phyloP scores from a whole-genome alignment of 2,113 vertebrate species.

The Heterotilapia buettikoferi region DNA sequence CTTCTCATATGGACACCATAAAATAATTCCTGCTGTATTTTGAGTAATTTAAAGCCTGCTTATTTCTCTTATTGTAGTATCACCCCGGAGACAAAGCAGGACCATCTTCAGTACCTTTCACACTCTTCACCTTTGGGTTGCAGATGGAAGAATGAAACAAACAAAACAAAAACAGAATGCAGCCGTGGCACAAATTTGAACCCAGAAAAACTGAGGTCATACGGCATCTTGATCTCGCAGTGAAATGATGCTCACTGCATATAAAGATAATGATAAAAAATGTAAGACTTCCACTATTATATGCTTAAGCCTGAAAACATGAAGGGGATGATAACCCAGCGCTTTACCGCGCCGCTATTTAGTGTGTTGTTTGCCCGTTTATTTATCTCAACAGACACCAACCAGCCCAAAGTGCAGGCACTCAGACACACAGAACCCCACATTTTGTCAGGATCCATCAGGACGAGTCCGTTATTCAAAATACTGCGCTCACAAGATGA shows the following conservation, averaged over 20 bases:
- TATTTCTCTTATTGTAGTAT: conserved; percentile 3
- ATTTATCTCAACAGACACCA: neutral
- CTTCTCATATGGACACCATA: neutral
- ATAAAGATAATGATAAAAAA: neutral
- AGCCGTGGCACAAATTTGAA: neutral
- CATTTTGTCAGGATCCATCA: neutral
- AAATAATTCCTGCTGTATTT: conserved; percentile 19
- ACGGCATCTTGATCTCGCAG: neutral
- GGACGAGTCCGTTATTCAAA: neutral
- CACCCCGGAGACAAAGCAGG: neutral
- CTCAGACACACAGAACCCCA: neutral
- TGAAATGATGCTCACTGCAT: neutral
- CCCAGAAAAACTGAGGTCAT: neutral
- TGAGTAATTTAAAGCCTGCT: conserved; percentile 4
- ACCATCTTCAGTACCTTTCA: neutral
- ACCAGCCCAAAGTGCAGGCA: neutral
- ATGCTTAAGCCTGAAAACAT: neutral
- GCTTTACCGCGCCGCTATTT: neutral
- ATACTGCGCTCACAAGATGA: neutral
- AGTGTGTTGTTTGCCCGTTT: neutral
- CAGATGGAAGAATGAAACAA: conserved; percentile 9
- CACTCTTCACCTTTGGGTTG: neutral
- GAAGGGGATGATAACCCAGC: neutral
- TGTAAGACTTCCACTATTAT: neutral
- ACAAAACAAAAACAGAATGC: neutral